A percentile compares a stretch with the other conserved stretches of the same genome.
Evolutionary conservation across 2,797 vertebrate species (phyloP).

Genomic region (Bradypodion ventrale): DNA sequence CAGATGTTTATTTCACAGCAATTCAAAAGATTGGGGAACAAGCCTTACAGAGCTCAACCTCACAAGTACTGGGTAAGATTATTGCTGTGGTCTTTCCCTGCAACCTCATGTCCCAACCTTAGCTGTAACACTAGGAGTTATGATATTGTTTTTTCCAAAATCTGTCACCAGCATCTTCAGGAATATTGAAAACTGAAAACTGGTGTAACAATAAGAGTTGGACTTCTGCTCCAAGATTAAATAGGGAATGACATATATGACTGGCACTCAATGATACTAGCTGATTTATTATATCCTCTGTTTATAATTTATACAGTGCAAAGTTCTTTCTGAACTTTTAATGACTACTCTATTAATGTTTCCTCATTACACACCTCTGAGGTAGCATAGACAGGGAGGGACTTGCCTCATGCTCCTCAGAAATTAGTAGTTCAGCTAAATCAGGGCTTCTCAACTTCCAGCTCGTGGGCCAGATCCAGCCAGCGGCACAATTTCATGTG

Average conservation of each 20-base stretch:
- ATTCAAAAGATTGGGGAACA: constrained; percentile 90
- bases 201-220: neutral
- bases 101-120: neutral
- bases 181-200: neutral
- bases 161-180: no score
- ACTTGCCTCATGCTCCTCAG: no score
- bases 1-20: constrained; percentile 89
- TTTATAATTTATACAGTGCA: neutral
- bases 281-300: neutral
- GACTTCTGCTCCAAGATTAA: constrained; percentile 26
- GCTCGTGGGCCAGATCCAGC: no score
- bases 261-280: neutral
- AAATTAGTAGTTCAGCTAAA: neutral
- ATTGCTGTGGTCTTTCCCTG: rapidly evolving
- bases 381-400: neutral
- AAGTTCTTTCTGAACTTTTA: neutral
- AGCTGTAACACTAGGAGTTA: neutral
- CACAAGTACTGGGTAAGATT: constrained; percentile 84
- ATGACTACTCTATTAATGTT: neutral
- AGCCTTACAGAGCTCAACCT: constrained; percentile 84
- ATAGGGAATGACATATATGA: neutral
- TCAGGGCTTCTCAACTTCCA: no score
- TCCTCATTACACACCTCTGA: neutral
- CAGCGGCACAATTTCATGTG: no score
- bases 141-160: neutral